A percentile compares a stretch with the other conserved stretches of the same genome.
These are phyloP conservation scores for Cenopis cana DNA, from an alignment of 2,888 invertebrate genomes.

Conservation along the genomic window DNA sequence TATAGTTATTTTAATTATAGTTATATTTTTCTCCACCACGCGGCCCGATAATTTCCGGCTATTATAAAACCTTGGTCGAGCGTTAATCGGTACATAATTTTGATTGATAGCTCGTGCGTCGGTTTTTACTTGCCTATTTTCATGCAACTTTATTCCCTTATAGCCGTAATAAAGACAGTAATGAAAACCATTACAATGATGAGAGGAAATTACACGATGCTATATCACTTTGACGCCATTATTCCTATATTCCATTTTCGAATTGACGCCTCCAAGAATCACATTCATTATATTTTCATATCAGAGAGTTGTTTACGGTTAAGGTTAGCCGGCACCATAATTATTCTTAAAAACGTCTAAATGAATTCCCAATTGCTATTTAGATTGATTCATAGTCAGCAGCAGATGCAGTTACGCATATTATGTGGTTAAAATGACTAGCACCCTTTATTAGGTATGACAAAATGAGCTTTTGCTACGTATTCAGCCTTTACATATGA, in stretches of 20 bases:
- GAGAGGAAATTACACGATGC: slow-evolving; percentile 21
- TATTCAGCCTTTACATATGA: no score
- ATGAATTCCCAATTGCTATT: no score
- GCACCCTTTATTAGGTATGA: no score
- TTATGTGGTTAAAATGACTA: no score
- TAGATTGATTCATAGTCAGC: no score
- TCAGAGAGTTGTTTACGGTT: neutral
- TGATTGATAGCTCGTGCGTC: slow-evolving; percentile 70
- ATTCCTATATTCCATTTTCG: slow-evolving; percentile 15
- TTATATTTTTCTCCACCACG: slow-evolving; percentile 60
- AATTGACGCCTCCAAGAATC: slow-evolving; percentile 6
- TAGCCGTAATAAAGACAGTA: slow-evolving; percentile 63
- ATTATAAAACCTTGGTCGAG: slow-evolving; percentile 58
- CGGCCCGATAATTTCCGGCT: slow-evolving; percentile 69
- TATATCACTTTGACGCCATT: slow-evolving; percentile 17
- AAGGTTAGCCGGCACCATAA: neutral
- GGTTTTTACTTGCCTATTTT: slow-evolving; percentile 71
- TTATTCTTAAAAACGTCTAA: neutral
- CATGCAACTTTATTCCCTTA: slow-evolving; percentile 63
- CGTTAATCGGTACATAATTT: slow-evolving; percentile 73
- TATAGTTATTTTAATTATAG: slow-evolving; percentile 59
- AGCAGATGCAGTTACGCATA: no score
- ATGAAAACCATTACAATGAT: slow-evolving; percentile 54
- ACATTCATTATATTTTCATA: neutral
- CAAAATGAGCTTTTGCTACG: no score